Evolutionary conservation across 23 tunicate species (phyloP).

Genomic region (Botrylloides violaceus): DNA sequence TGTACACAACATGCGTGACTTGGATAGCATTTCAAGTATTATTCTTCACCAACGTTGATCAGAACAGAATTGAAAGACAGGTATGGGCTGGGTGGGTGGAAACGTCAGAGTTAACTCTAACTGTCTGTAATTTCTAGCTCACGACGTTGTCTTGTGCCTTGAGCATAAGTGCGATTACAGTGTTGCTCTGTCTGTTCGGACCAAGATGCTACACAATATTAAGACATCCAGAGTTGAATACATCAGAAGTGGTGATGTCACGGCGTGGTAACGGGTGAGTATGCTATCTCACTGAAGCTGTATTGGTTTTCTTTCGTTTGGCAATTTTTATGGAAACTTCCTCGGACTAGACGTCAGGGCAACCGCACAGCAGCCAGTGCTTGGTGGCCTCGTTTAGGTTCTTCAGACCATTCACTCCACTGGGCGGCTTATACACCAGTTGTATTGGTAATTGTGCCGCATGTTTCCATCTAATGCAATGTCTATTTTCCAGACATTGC

Average conservation of each 20-base stretch:
- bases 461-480: neutral
- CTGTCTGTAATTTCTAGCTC: constrained; percentile 11
- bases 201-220: constrained; percentile 44
- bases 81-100: too few species aligned
- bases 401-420: too few species aligned
- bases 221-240: constrained; percentile 49
- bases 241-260: constrained; percentile 48
- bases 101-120: too few species aligned
- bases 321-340: too few species aligned
- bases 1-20: constrained; percentile 70
- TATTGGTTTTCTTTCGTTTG: too few species aligned
- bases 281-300: too few species aligned
- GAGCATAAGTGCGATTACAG: constrained; percentile 56
- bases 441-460: too few species aligned
- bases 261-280: neutral
- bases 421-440: too few species aligned
- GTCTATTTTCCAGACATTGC: neutral
- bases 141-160: constrained; percentile 33
- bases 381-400: too few species aligned
- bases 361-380: too few species aligned
- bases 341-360: too few species aligned
- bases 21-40: constrained; percentile 63
- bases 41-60: constrained; percentile 23
- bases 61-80: neutral
- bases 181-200: constrained; percentile 49